phyloP scores from a whole-genome alignment of 1,140 invertebrate species.

The Drosophila littoralis region DNA sequence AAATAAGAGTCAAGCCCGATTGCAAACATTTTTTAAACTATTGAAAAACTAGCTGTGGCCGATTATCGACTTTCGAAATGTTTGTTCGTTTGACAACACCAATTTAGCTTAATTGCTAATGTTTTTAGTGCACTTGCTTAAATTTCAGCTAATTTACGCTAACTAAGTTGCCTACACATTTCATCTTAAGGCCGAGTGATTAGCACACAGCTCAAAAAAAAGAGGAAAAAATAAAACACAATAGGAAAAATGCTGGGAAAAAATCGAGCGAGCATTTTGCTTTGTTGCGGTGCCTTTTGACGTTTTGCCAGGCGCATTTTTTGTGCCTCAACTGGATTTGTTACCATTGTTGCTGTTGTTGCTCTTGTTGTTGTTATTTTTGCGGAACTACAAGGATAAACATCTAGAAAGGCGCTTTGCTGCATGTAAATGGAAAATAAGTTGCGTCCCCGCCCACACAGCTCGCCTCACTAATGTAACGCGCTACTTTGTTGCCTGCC shows the following conservation, averaged over 20 bases:
- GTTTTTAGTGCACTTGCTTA: constrained; percentile 39
- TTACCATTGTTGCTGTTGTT: constrained; percentile 19
- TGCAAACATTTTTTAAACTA: too few relatives aligned
- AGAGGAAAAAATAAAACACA: constrained; percentile 37
- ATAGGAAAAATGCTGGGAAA: constrained; percentile 8
- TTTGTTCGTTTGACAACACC: background rate
- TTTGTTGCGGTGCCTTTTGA: constrained; percentile 76
- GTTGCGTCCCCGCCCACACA: background rate
- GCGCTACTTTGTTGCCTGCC: constrained; percentile 35
- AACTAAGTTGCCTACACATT: constrained; percentile 37
- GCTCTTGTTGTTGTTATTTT: constrained; percentile 5
- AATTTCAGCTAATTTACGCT: constrained; percentile 64
- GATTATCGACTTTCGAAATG: background rate
- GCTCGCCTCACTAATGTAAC: background rate
- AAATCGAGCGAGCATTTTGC: constrained; percentile 31
- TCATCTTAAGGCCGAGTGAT: constrained; percentile 24
- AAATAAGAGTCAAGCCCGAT: too few relatives aligned
- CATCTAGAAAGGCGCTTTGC: constrained; percentile 72
- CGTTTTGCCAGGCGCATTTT: constrained; percentile 37
- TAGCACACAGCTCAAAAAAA: constrained; percentile 20
- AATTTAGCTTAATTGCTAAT: background rate
- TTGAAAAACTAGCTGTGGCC: too few relatives aligned
- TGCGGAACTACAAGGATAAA: constrained; percentile 68
- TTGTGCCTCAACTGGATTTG: constrained; percentile 27
- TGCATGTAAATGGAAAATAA: constrained; percentile 62